A percentile compares a stretch with the other conserved stretches of the same genome.
Evolutionary conservation across 2,888 invertebrate genomes (phyloP).

Genomic region (Ochropleura leucogaster): DNA sequence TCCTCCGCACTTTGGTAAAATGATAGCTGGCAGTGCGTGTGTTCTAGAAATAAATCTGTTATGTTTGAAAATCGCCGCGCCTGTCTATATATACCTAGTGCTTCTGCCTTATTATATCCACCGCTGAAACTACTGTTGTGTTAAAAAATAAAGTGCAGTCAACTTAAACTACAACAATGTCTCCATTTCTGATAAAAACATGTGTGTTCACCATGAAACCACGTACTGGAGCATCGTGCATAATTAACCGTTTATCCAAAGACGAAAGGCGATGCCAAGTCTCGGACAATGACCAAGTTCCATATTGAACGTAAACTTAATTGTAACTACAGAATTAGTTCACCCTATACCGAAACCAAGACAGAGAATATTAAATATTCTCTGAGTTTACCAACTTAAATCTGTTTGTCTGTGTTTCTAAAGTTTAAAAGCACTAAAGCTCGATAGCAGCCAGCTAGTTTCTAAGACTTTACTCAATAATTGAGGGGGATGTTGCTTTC

Average conservation of each 20-base stretch:
- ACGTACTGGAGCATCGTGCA: neutral
- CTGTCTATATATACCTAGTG: constrained; percentile 23
- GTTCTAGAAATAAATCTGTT: constrained; percentile 28
- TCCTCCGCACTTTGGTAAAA: neutral
- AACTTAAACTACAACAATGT: neutral
- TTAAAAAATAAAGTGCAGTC: neutral
- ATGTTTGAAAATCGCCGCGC: constrained; percentile 22
- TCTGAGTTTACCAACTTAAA: neutral
- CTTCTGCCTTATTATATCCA: neutral
- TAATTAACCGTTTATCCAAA: neutral
- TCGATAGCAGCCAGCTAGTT: neutral
- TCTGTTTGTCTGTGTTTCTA: no score
- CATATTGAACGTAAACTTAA: neutral
- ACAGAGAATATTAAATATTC: neutral
- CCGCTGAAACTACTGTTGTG: neutral
- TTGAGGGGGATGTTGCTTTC: neutral
- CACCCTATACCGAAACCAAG: neutral
- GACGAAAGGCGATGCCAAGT: no score
- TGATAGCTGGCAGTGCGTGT: constrained; percentile 34
- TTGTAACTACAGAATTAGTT: neutral
- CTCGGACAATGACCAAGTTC: neutral
- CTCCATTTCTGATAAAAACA: neutral
- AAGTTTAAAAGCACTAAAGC: neutral
- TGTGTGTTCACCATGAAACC: neutral
- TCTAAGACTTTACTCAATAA: neutral